Evolutionary conservation across 2,113 vertebrate genomes (phyloP).

Genomic region (Bos indicus): DNA sequence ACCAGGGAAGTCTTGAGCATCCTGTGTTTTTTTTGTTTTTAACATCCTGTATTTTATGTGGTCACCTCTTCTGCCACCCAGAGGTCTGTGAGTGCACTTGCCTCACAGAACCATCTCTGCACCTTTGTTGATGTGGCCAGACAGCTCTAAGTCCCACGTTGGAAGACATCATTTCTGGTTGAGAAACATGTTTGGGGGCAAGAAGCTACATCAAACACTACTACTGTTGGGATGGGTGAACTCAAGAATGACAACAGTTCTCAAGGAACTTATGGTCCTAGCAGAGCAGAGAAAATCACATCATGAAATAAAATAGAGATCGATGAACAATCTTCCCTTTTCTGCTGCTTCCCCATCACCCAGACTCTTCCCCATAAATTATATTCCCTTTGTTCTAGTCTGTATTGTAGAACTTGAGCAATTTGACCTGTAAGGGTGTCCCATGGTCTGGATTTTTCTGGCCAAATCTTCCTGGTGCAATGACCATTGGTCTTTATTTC

Average conservation of each 20-base stretch:
- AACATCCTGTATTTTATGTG: not conserved
- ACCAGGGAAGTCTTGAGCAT: not conserved
- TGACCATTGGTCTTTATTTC: not conserved
- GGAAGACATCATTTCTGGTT: not conserved
- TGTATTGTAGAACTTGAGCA: not conserved
- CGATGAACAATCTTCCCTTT: not conserved
- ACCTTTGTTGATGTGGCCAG: not conserved
- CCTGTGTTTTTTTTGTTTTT: not conserved
- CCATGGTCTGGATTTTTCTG: not conserved
- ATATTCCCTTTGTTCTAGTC: not conserved
- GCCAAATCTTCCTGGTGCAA: not conserved
- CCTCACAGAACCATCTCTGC: not conserved
- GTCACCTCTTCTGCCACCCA: not conserved
- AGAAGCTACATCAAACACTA: not conserved
- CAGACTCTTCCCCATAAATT: not conserved
- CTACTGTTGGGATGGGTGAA: not conserved
- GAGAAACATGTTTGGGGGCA: not conserved
- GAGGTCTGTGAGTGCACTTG: not conserved
- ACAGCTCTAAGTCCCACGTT: no score
- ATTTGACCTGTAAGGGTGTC: not conserved
- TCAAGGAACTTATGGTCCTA: not conserved
- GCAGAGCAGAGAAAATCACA: not conserved
- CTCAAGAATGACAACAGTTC: not conserved
- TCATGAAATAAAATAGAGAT: not conserved
- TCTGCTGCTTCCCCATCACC: no score